Conservation (phyloP, 2,888 invertebrate species). For the Julus scanicus region DNA sequence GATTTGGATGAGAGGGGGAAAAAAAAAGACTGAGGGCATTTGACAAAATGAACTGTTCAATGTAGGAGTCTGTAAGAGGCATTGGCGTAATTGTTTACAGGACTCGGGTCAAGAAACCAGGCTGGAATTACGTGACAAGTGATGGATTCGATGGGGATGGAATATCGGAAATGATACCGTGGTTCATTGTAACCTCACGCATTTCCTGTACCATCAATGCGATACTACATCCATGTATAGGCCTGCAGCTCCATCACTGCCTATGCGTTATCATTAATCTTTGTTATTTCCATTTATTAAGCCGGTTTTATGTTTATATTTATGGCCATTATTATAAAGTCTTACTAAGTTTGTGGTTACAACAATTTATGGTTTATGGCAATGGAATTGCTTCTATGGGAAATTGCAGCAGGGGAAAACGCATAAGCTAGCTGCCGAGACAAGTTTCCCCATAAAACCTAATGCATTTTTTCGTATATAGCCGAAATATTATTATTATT, state of each 20-base stretch:
- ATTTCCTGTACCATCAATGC: background rate
- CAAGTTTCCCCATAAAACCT: background rate
- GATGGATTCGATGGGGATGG: background rate
- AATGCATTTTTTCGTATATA: background rate
- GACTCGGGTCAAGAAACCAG: background rate
- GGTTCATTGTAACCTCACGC: constrained; percentile 10
- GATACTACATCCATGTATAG: too few species aligned
- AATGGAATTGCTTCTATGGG: constrained; percentile 2
- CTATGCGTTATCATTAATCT: background rate
- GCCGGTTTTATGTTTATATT: constrained; percentile 19
- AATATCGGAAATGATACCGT: background rate
- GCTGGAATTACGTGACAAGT: background rate
- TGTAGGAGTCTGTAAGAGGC: background rate
- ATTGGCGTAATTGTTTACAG: background rate
- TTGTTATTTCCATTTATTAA: constrained; percentile 19
- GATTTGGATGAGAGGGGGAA: background rate
- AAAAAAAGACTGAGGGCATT: background rate
- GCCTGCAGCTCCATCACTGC: background rate
- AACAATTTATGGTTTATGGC: constrained; percentile 11
- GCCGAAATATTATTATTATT: background rate
- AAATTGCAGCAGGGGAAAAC: background rate
- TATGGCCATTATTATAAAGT: constrained; percentile 19
- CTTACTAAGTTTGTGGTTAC: constrained; percentile 6
- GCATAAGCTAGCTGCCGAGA: background rate
- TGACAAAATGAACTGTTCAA: constrained; percentile 16